A percentile compares a stretch with the other conserved stretches of the same genome.
Conservation (phyloP, 1,140 invertebrate genomes). For the Drosophila nebulosa region DNA sequence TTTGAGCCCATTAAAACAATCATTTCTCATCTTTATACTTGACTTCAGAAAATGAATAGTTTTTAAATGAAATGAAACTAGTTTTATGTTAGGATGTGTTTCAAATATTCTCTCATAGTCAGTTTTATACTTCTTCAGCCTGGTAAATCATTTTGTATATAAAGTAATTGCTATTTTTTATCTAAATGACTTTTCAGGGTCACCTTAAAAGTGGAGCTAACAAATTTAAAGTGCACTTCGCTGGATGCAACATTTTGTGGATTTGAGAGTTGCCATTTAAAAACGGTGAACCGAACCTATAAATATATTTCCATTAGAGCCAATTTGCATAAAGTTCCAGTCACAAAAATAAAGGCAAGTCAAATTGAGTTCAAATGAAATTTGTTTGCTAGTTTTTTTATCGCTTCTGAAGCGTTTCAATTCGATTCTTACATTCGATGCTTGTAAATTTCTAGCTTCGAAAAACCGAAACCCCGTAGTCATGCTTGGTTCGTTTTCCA, state of each 20-base stretch:
- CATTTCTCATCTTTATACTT: too few species aligned
- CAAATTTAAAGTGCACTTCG: not conserved
- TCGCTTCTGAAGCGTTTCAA: too few species aligned
- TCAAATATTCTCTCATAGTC: not conserved
- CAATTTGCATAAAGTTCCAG: not conserved
- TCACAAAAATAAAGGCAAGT: not conserved
- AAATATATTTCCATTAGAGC: not conserved
- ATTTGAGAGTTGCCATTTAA: not conserved
- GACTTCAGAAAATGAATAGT: too few species aligned
- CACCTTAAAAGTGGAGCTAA: not conserved
- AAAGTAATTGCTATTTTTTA: too few species aligned
- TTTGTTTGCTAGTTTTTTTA: too few species aligned
- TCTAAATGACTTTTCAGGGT: not conserved
- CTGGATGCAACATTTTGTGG: not conserved
- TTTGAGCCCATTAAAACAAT: too few species aligned
- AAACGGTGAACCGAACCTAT: not conserved
- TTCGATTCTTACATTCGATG: too few species aligned
- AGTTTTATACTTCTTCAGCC: not conserved
- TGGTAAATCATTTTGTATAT: too few species aligned
- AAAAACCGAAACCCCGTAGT: too few species aligned
- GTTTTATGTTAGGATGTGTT: not conserved
- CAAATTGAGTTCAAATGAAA: not conserved
- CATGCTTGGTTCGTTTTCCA: too few species aligned
- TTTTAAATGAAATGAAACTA: too few species aligned
- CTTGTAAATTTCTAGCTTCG: too few species aligned